Conservation (phyloP, 2,888 invertebrate genomes). For the Dolomedes plantarius region DNA sequence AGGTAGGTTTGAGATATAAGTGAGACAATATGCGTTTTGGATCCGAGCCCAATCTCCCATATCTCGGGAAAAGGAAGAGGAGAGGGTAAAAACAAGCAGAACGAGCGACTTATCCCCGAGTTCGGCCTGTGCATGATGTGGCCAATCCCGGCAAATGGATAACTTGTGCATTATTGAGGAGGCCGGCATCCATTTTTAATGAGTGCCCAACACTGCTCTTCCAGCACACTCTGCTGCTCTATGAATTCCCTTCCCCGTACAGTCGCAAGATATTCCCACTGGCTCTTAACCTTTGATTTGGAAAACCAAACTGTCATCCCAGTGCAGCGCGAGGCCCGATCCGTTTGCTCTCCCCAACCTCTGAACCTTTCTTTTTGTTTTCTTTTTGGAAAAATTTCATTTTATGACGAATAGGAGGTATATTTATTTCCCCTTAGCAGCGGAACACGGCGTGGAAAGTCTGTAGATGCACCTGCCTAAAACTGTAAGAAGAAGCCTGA, state of each 20-base stretch:
- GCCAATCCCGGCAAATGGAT: conserved; percentile 70
- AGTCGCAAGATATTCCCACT: conserved; percentile 69
- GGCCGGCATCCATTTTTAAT: conserved; percentile 62
- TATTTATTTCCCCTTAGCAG: conserved; percentile 64
- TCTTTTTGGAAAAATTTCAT: conserved; percentile 63
- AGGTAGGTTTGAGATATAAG: too few species aligned
- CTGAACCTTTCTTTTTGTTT: conserved; percentile 16
- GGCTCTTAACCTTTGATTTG: conserved; percentile 71
- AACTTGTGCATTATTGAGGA: conserved; percentile 59
- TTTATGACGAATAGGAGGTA: conserved; percentile 69
- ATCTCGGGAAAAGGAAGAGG: not conserved
- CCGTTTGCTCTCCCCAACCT: conserved; percentile 7
- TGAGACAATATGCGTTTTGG: not conserved
- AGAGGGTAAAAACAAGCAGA: not conserved
- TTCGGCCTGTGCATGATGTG: conserved; percentile 60
- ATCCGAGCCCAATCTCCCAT: not conserved
- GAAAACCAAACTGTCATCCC: conserved; percentile 71
- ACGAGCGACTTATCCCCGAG: not conserved
- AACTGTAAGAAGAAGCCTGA: conserved; percentile 25
- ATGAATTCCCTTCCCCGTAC: conserved; percentile 41
- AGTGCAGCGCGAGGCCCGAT: conserved; percentile 41
- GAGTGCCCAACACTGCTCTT: conserved; percentile 56
- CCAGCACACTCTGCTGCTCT: conserved; percentile 23
- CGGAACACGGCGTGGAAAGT: conserved; percentile 35
- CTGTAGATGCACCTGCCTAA: not conserved